These are phyloP conservation scores for Pelagia noctiluca DNA, from an alignment of 30 jellyfish, hydroid and myxozoan species.

Conservation along the genomic window DNA sequence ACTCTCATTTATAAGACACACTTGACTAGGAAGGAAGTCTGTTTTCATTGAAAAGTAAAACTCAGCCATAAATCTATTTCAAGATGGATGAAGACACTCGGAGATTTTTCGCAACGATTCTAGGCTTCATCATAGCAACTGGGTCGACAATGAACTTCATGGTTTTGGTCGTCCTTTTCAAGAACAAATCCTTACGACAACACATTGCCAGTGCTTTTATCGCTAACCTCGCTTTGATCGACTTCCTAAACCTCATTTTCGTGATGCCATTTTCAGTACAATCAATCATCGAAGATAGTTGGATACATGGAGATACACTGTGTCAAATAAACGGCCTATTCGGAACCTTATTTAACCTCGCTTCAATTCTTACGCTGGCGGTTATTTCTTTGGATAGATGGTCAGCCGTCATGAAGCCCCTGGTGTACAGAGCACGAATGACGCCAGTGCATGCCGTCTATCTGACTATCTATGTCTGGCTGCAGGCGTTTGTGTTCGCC, in stretches of 20 bases:
- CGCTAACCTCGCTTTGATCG: constrained; percentile 77
- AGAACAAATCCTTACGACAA: constrained; percentile 71
- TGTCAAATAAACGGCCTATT: constrained; percentile 64
- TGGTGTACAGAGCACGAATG: constrained; percentile 84
- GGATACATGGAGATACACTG: constrained; percentile 50
- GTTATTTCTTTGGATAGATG: constrained; percentile 83
- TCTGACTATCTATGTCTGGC: constrained; percentile 63
- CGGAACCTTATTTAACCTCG: constrained; percentile 78
- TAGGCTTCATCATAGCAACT: constrained; percentile 40
- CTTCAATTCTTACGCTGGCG: constrained; percentile 82
- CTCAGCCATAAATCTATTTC: neutral
- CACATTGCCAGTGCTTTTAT: constrained; percentile 78
- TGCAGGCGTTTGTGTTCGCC: constrained; percentile 78
- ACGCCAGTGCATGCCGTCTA: constrained; percentile 71
- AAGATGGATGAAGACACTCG: constrained; percentile 33
- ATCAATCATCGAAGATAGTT: constrained; percentile 24
- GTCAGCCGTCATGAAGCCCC: constrained; percentile 92
- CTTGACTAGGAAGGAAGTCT: too few relatives aligned
- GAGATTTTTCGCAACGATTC: constrained; percentile 35
- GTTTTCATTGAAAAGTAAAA: too few relatives aligned
- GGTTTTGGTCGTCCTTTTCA: constrained; percentile 65
- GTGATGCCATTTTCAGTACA: constrained; percentile 89
- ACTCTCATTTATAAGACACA: too few relatives aligned
- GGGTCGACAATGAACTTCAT: constrained; percentile 68
- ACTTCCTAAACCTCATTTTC: constrained; percentile 66